A percentile compares a stretch with the other conserved stretches of the same genome.
Evolutionary conservation across 2,888 invertebrate species (phyloP).

Genomic region (Iphiclides podalirius): DNA sequence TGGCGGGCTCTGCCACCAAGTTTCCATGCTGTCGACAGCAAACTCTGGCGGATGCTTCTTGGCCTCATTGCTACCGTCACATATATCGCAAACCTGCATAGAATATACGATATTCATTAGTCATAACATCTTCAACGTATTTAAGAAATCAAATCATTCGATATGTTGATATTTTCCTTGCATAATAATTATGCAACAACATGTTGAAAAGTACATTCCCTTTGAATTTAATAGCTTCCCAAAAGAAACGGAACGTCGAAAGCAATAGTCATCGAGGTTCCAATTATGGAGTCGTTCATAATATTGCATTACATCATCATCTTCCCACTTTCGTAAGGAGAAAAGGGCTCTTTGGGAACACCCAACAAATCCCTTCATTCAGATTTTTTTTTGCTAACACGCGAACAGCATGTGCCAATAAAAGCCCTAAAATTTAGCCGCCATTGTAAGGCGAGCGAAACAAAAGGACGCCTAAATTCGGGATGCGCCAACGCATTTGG

Average conservation of each 20-base stretch:
- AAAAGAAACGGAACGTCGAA: too few relatives aligned
- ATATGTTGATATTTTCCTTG: too few relatives aligned
- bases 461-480: constrained; percentile 32
- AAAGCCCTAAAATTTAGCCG: constrained; percentile 44
- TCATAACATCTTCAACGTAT: too few relatives aligned
- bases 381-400: constrained; percentile 37
- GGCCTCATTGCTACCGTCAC: constrained; percentile 87
- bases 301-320: constrained; percentile 29
- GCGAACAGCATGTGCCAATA: constrained; percentile 40
- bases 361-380: constrained; percentile 40
- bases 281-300: too few relatives aligned
- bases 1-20: constrained; percentile 99
- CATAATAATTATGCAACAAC: too few relatives aligned
- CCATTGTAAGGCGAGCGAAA: constrained; percentile 41
- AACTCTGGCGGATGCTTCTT: constrained; percentile 93
- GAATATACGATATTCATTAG: constrained; percentile 3
- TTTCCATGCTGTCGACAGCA: constrained; percentile 97
- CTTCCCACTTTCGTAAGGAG: constrained; percentile 23
- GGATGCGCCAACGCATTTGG: constrained; percentile 59
- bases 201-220: too few relatives aligned
- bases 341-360: constrained; percentile 31
- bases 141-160: too few relatives aligned
- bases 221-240: too few relatives aligned
- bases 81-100: constrained; percentile 93
- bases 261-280: too few relatives aligned